phyloP scores from a whole-genome alignment of 2,888 invertebrate species.

The Eugnorisma glareosa region DNA sequence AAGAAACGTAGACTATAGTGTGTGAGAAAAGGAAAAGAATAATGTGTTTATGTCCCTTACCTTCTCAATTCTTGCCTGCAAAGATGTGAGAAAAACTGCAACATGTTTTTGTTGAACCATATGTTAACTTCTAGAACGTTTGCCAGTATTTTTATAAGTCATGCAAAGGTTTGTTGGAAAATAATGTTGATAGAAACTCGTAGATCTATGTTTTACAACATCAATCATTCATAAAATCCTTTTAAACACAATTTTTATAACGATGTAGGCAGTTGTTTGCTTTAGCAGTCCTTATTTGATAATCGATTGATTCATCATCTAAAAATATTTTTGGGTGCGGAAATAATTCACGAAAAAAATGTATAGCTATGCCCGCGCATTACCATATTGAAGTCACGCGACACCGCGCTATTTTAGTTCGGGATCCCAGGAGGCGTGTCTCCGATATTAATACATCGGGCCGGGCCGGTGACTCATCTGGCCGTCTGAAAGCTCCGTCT shows the following conservation, averaged over 20 bases:
- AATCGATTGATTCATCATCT: slow-evolving; percentile 67
- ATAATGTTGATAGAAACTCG: neutral
- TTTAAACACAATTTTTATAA: slow-evolving; percentile 5
- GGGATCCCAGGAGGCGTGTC: slow-evolving; percentile 89
- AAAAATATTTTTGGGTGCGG: slow-evolving; percentile 67
- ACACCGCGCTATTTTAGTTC: slow-evolving; percentile 87
- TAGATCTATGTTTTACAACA: slow-evolving; percentile 10
- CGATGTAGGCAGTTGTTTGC: slow-evolving; percentile 27
- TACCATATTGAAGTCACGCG: slow-evolving; percentile 86
- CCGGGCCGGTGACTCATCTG: slow-evolving; percentile 85
- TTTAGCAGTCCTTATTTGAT: slow-evolving; percentile 55
- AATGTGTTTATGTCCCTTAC: too few species aligned
- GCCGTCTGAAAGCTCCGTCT: slow-evolving; percentile 88
- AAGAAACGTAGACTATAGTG: too few species aligned
- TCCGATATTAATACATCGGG: slow-evolving; percentile 87
- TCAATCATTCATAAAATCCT: neutral
- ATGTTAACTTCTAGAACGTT: neutral
- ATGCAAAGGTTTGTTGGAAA: slow-evolving; percentile 12
- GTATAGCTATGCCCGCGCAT: slow-evolving; percentile 73
- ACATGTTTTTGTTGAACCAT: slow-evolving; percentile 10
- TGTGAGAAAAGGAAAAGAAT: too few species aligned
- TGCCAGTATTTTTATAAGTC: slow-evolving; percentile 17
- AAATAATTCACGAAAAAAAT: slow-evolving; percentile 69
- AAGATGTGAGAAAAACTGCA: slow-evolving; percentile 60
- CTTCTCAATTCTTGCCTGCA: slow-evolving; percentile 65